These are phyloP conservation scores for Dolichopus griseipennis DNA, from an alignment of 2,888 invertebrate genomes.

Conservation along the genomic window DNA sequence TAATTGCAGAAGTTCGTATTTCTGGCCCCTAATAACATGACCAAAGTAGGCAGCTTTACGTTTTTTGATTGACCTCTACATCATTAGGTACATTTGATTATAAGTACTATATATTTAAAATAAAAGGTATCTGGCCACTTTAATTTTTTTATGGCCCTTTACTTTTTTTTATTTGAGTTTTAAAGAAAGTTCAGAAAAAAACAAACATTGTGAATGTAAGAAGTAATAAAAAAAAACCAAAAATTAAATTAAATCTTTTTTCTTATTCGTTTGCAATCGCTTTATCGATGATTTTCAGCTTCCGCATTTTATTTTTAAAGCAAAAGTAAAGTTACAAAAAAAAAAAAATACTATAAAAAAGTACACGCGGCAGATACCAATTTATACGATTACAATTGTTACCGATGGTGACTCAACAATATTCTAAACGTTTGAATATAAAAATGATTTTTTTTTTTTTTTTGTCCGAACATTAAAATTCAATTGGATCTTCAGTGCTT, in stretches of 20 bases:
- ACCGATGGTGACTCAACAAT: not conserved
- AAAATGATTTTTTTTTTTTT: not conserved
- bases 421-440: not conserved
- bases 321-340: too few relatives aligned
- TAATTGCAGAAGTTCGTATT: too few relatives aligned
- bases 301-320: not conserved
- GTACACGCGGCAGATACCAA: not conserved
- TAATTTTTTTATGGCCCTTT: too few relatives aligned
- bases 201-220: not conserved
- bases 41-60: too few relatives aligned
- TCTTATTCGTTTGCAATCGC: not conserved
- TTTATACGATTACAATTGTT: not conserved
- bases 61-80: too few relatives aligned
- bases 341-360: too few relatives aligned
- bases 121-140: too few relatives aligned
- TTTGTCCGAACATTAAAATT: not conserved
- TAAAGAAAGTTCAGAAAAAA: not conserved
- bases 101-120: too few relatives aligned
- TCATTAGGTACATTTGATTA: too few relatives aligned
- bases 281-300: slow-evolving; percentile 1
- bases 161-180: too few relatives aligned
- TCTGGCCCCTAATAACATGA: too few relatives aligned
- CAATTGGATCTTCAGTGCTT: not conserved
- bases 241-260: too few relatives aligned
- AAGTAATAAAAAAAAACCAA: not conserved